Evolutionary conservation across 2,888 invertebrate species (phyloP).

Genomic region (Aphodius sticticus): DNA sequence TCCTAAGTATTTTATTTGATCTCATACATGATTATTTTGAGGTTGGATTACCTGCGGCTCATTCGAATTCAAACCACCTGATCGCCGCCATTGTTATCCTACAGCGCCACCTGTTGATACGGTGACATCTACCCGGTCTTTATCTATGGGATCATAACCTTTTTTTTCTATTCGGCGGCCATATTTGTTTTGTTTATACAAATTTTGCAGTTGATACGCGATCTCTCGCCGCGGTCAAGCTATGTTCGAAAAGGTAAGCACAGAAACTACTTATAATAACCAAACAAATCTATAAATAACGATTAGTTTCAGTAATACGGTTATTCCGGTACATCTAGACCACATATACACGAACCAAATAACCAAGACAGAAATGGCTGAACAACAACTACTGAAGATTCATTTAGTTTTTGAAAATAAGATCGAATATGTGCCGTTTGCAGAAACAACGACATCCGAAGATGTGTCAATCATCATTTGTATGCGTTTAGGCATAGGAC

Average conservation of each 20-base stretch:
- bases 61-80: neutral
- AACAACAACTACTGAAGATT: slow-evolving; percentile 37
- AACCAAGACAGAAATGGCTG: slow-evolving; percentile 24
- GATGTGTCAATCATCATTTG: slow-evolving; percentile 77
- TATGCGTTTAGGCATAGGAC: slow-evolving; percentile 76
- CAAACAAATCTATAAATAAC: too few species aligned
- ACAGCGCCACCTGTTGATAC: neutral
- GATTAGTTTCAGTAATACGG: too few species aligned
- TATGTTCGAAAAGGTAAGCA: too few species aligned
- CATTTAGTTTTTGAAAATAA: slow-evolving; percentile 46
- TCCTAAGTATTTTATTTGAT: neutral
- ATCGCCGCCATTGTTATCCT: neutral
- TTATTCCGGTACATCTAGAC: too few species aligned
- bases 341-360: neutral
- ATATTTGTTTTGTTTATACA: too few species aligned
- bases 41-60: neutral
- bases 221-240: too few species aligned
- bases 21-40: neutral
- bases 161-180: too few species aligned
- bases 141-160: too few species aligned
- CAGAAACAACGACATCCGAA: slow-evolving; percentile 65
- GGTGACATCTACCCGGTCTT: too few species aligned
- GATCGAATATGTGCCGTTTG: slow-evolving; percentile 43
- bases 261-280: too few species aligned
- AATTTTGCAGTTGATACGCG: too few species aligned